Evolutionary conservation across 2,888 invertebrate species (phyloP).

Genomic region (Congeria kusceri): DNA sequence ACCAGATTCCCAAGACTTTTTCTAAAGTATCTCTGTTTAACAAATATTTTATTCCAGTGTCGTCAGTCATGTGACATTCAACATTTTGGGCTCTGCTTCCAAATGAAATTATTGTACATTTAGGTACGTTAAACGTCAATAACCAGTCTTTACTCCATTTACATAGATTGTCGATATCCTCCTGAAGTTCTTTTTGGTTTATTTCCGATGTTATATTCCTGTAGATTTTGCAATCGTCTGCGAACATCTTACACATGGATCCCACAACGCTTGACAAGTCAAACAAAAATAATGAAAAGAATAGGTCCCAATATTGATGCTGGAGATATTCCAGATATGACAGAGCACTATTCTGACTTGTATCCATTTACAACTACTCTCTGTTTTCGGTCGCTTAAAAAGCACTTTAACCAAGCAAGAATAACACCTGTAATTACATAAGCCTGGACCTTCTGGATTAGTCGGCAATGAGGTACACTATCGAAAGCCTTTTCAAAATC

Average conservation of each 20-base stretch:
- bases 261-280: constrained; percentile 14
- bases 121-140: constrained; percentile 23
- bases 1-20: constrained; percentile 15
- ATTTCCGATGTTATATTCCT: neutral
- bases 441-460: constrained; percentile 24
- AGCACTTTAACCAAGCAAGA: constrained; percentile 25
- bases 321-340: constrained; percentile 32
- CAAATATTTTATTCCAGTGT: neutral
- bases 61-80: constrained; percentile 19
- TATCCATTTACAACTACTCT: constrained; percentile 24
- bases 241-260: constrained; percentile 16
- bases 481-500: constrained; percentile 42
- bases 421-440: constrained; percentile 22
- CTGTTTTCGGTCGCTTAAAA: constrained; percentile 24
- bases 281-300: constrained; percentile 20
- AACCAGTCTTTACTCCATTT: constrained; percentile 37
- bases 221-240: constrained; percentile 37
- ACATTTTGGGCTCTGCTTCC: constrained; percentile 5
- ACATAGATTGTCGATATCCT: constrained; percentile 26
- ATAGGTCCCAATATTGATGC: constrained; percentile 29
- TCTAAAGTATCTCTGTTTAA: constrained; percentile 5
- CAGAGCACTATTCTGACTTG: constrained; percentile 11
- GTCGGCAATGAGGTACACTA: constrained; percentile 30
- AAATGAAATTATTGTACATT: constrained; percentile 23
- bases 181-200: constrained; percentile 19